Evolutionary conservation across 1,140 invertebrate species (phyloP).

Genomic region (Popillia japonica): DNA sequence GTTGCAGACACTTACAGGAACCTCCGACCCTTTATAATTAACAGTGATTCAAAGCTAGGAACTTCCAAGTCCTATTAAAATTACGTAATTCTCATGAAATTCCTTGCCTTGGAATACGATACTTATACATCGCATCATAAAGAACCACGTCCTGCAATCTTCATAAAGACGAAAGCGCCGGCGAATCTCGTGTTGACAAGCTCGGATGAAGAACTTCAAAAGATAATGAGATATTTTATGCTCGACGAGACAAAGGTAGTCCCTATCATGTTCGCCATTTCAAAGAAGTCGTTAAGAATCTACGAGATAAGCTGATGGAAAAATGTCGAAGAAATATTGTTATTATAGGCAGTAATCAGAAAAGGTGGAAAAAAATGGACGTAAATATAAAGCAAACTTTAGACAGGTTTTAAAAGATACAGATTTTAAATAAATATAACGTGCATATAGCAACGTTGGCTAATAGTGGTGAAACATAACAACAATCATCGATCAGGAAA

Average conservation of each 20-base stretch:
- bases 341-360: too few relatives aligned
- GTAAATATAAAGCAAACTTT: not conserved
- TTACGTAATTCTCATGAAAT: not conserved
- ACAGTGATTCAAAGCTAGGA: too few relatives aligned
- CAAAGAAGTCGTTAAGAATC: not conserved
- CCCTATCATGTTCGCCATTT: not conserved
- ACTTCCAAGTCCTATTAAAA: not conserved
- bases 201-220: not conserved
- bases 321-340: not conserved
- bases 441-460: too few relatives aligned
- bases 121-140: not conserved
- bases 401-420: not conserved
- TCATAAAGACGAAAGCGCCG: not conserved
- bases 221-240: constrained; percentile 1
- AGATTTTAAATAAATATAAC: not conserved
- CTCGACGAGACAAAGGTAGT: not conserved
- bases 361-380: not conserved
- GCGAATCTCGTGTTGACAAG: not conserved
- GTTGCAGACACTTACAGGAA: too few relatives aligned
- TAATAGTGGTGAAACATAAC: too few relatives aligned
- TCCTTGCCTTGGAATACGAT: not conserved
- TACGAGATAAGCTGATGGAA: not conserved
- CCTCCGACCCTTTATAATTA: too few relatives aligned
- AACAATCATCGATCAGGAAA: too few relatives aligned
- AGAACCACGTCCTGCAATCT: not conserved